Conservation (phyloP, 2,888 invertebrate species). For the Anoplius nigerrimus region DNA sequence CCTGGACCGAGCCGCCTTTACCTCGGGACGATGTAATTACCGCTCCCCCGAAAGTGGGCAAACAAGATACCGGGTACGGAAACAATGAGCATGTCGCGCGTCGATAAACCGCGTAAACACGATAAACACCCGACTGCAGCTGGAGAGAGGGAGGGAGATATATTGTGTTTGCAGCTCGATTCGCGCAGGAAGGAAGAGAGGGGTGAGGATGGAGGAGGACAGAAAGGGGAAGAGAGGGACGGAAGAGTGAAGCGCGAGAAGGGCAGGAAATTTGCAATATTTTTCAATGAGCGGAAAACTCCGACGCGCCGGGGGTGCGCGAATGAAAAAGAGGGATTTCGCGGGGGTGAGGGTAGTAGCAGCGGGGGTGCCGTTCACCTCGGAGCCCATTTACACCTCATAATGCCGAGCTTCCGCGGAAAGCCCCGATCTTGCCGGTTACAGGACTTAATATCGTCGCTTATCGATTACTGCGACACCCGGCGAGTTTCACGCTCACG, state of each 20-base stretch:
- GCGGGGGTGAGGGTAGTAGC: constrained; percentile 17
- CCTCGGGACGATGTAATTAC: constrained; percentile 31
- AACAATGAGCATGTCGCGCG: constrained; percentile 25
- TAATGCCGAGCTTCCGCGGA: constrained; percentile 38
- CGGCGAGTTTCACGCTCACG: background rate
- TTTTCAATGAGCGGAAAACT: constrained; percentile 55
- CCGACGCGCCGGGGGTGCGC: constrained; percentile 15
- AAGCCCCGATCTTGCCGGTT: constrained; percentile 22
- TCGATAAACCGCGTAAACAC: constrained; percentile 45
- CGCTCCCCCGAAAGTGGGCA: constrained; percentile 26
- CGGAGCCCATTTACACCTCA: constrained; percentile 45
- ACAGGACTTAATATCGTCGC: constrained; percentile 22
- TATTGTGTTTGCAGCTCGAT: too few relatives aligned
- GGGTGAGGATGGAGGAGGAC: constrained; percentile 16
- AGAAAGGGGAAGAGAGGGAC: constrained; percentile 21
- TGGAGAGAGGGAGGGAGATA: too few relatives aligned
- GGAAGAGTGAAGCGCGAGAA: constrained; percentile 14
- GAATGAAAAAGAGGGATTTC: constrained; percentile 49
- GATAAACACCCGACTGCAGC: constrained; percentile 25
- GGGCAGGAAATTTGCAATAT: constrained; percentile 64
- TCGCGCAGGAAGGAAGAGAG: background rate
- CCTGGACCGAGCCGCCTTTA: constrained; percentile 10
- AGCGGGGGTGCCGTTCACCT: constrained; percentile 18
- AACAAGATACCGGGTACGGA: constrained; percentile 34
- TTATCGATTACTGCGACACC: constrained; percentile 20